phyloP scores from a whole-genome alignment of 2,113 vertebrate species.

The Puntigrus tetrazona region DNA sequence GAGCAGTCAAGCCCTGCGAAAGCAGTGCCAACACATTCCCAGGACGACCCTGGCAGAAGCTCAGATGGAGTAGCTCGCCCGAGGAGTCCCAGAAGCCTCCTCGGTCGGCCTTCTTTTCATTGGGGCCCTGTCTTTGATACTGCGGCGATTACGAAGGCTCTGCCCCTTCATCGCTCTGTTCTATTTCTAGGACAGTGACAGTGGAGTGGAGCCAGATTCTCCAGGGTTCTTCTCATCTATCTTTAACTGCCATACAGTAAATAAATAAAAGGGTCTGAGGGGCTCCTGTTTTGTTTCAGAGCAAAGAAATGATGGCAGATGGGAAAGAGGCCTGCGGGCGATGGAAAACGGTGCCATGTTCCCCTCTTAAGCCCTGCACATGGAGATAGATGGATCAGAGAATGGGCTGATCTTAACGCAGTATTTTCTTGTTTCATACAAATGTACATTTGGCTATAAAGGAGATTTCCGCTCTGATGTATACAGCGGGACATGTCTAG shows the following conservation, averaged over 20 bases:
- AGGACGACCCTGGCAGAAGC: conserved; percentile 1
- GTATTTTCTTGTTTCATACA: neutral
- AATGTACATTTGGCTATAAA: neutral
- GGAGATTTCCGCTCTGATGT: neutral
- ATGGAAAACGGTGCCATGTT: conserved; percentile 28
- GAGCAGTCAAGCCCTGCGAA: neutral
- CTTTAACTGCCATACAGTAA: conserved; percentile 50
- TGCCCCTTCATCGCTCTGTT: conserved; percentile 20
- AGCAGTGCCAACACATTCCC: conserved; percentile 5
- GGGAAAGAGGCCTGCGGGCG: conserved; percentile 56
- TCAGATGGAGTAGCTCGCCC: conserved; percentile 14
- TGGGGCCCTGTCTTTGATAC: conserved; percentile 30
- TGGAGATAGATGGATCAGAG: neutral
- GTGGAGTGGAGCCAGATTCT: conserved; percentile 33
- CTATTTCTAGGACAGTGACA: conserved; percentile 48
- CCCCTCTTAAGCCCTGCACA: neutral
- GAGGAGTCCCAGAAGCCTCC: conserved; percentile 33
- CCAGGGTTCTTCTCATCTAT: conserved; percentile 48
- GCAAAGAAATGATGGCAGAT: conserved; percentile 59
- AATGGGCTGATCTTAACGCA: neutral
- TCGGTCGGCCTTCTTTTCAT: conserved; percentile 38
- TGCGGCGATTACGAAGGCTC: conserved; percentile 32
- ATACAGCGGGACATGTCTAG: neutral
- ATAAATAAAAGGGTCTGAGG: conserved; percentile 58
- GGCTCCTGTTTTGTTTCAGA: conserved; percentile 58